Evolutionary conservation across 2,797 vertebrate species (phyloP).

Genomic region (Phalloptychus januarius): DNA sequence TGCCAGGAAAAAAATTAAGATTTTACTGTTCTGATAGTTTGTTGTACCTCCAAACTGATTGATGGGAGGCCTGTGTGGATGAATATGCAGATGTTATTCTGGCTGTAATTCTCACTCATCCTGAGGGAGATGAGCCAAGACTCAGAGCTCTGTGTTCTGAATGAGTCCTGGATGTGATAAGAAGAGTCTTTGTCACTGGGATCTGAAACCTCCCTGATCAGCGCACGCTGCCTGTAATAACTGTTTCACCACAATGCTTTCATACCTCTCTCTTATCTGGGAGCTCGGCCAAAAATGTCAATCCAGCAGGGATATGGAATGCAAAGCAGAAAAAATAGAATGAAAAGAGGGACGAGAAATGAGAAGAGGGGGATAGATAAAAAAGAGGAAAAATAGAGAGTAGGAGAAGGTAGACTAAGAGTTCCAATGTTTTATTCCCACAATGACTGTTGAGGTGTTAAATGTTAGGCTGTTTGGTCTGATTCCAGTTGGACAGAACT

Average conservation of each 20-base stretch:
- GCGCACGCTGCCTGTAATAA: slow-evolving; percentile 69
- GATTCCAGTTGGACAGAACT: slow-evolving; percentile 59
- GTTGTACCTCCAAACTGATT: slow-evolving; percentile 4
- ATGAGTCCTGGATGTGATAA: slow-evolving; percentile 55
- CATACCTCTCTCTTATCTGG: slow-evolving; percentile 73
- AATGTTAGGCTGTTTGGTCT: slow-evolving; percentile 56
- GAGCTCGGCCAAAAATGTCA: slow-evolving; percentile 76
- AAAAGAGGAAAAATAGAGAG: slow-evolving; percentile 35
- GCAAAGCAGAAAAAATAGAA: slow-evolving; percentile 36
- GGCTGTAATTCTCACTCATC: slow-evolving; percentile 61
- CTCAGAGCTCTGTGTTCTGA: slow-evolving; percentile 29
- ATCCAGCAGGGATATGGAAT: slow-evolving; percentile 63
- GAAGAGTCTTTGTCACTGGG: slow-evolving; percentile 59
- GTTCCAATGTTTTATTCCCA: slow-evolving; percentile 66
- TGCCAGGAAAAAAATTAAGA: not conserved
- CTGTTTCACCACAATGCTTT: slow-evolving; percentile 63
- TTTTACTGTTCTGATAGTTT: not conserved
- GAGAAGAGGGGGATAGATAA: slow-evolving; percentile 36
- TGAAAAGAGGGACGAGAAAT: slow-evolving; percentile 33
- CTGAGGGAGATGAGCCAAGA: slow-evolving; percentile 41
- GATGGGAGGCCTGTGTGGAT: slow-evolving; percentile 24
- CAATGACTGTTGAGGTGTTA: slow-evolving; percentile 66
- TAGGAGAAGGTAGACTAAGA: slow-evolving; percentile 52
- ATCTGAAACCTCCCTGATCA: slow-evolving; percentile 72
- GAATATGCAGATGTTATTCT: slow-evolving; percentile 24